Evolutionary conservation across 1,140 invertebrate genomes (phyloP), one percentile per base, ranked within the genome.

Genomic region (Zophobas atratus): DNA sequence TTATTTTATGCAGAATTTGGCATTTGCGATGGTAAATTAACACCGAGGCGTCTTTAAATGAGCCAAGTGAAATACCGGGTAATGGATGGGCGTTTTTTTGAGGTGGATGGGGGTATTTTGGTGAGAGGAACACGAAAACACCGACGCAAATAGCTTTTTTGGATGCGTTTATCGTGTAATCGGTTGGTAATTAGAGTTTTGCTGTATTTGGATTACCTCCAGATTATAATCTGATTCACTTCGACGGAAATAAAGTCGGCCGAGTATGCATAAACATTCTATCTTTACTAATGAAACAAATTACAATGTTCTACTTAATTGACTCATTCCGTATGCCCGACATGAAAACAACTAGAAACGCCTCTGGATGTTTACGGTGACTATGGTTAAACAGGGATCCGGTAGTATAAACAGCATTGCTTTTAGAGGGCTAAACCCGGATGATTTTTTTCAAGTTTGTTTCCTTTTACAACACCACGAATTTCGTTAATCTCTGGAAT

Each of bases 201-300:
- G 35, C 56, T 60, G 56, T 36, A 36, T 60, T 60, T 60, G 56
- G 56, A 60, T 39, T 38, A 35, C 35, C n/a, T 60, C 56, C 56
- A 60, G 38, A 60, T 38, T 60, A 36, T 4, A 46, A 60, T 33
- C 32, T 60, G 56, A 60, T 60, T 60, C 56, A 60, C n/a, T 39
- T 60, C 36, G 35, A 60, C 36, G 55, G 55, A 57, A 57, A 57
- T 33, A 57, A 46, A 46, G 20, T 20, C 20, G 20, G 20, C 20
- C 20, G 3, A 57, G n/a, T 33, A 33, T 6, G 34, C 6, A 35
- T 4, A 57, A 57, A 57, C 55, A 57, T 57, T 57, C 34, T 57
- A 33, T 57, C 20, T 57, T 46, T 46, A 46, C 43, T 57, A 57
- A 33, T 57, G 6, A 57, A 57, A 57, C 20, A 33, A 57, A 57